These are phyloP conservation scores for Nannobrachium achirus DNA, from an alignment of 2,113 vertebrate species.

Conservation along the genomic window DNA sequence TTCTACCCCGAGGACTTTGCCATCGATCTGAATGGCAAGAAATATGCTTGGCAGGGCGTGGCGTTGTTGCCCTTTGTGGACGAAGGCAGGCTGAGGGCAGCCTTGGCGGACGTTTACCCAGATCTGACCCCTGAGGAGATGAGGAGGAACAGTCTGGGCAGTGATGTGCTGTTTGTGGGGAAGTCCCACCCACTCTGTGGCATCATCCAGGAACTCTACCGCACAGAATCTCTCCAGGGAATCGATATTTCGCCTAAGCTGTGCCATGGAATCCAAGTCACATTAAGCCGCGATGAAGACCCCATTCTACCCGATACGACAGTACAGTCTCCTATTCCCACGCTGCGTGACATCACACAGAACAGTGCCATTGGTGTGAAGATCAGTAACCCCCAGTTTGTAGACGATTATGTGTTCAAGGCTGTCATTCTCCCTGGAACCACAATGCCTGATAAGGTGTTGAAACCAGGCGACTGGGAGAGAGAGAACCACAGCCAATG, in stretches of 20 bases:
- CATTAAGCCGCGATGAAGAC: slow-evolving; percentile 84
- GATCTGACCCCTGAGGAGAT: slow-evolving; percentile 91
- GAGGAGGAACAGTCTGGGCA: slow-evolving; percentile 91
- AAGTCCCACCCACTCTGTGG: slow-evolving; percentile 85
- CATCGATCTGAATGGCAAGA: slow-evolving; percentile 97
- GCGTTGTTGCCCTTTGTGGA: slow-evolving; percentile 95
- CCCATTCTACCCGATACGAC: slow-evolving; percentile 87
- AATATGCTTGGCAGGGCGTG: slow-evolving; percentile 97
- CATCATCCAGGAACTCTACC: slow-evolving; percentile 89
- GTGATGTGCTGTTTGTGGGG: slow-evolving; percentile 89
- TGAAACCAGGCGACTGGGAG: no score
- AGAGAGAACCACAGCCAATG: no score
- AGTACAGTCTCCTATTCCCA: no score
- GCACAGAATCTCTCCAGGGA: slow-evolving; percentile 66
- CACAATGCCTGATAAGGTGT: no score
- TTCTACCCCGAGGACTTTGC: slow-evolving; percentile 99
- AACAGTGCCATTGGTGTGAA: no score
- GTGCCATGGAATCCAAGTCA: slow-evolving; percentile 92
- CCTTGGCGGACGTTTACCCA: slow-evolving; percentile 90
- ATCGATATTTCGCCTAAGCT: slow-evolving; percentile 90
- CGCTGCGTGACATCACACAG: no score
- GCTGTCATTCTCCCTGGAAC: no score
- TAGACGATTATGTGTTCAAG: no score
- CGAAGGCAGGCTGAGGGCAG: slow-evolving; percentile 89
- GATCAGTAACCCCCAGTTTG: no score